Base-by-base conservation (phyloP, 1,140 invertebrate species). In the Teleogryllus occipitalis region DNA sequence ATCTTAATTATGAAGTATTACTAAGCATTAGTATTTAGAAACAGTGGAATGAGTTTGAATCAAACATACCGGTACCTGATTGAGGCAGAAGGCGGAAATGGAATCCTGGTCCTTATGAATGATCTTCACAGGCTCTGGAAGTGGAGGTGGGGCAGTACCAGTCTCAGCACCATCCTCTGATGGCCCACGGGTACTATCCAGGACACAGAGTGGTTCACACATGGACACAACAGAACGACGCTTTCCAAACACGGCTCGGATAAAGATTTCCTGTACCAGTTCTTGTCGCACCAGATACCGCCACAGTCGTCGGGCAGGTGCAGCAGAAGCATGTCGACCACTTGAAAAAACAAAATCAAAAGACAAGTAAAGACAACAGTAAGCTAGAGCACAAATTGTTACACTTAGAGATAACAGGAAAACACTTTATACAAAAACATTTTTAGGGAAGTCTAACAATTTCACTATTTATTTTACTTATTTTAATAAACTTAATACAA, bases 51-150 rank as follows among this genome's bases (percentile, higher is more conserved):
- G 27, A 39, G 27, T 39, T 39, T 39, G 27, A 39, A 39, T 39
- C 27, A 0, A 77, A 21, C 39, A 48, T 8, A 46, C n/a, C 47
- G 82, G 87, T 86, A 95, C 95, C 87, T 94, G 92, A 89, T 98
- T 99, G 74, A 99, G 89, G 84, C 97, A 98, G 89, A 99, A 99
- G 49, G 98, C 95, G 82, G 96, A 93, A 81, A 99, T 98, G 80
- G 96, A 96, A 86, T 99, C 98, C 88, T 98, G 97, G 85, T 99
- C 98, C 88, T 99, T 99, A 85, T 99, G 98, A 81, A 99, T 97
- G 81, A 99, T 97, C 80, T 97, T 91, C 79, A 98, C 95, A 73
- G 96, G 94, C 83, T 95, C 94, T 75, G 91, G 89, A 81, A 92
- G 85, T 82, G 84, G 86, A 18, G 91, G 89, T 81, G 91, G 85